These are phyloP conservation scores for Macropus fuliginosus DNA, from an alignment of 2,797 vertebrate genomes.

Conservation along the genomic window DNA sequence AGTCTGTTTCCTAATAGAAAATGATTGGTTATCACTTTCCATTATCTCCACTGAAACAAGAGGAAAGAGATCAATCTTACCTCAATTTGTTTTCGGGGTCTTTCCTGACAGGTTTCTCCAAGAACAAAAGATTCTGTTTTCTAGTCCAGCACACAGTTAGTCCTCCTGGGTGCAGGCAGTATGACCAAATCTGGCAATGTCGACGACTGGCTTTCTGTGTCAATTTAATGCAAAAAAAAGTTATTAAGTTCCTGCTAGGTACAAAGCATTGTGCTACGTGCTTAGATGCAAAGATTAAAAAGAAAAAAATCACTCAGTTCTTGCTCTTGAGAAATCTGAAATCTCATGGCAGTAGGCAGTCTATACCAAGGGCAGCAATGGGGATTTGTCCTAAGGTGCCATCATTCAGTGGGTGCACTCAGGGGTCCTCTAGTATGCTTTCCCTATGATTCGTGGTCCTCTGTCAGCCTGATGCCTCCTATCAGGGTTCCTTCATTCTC, in stretches of 20 bases:
- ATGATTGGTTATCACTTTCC: constrained; percentile 16
- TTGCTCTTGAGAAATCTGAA: neutral
- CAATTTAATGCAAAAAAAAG: neutral
- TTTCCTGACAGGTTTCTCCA: neutral
- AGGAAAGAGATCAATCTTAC: neutral
- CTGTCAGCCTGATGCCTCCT: neutral
- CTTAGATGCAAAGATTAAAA: neutral
- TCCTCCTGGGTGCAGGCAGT: neutral
- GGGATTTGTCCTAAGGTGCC: neutral
- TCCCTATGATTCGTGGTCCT: neutral
- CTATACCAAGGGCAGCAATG: neutral
- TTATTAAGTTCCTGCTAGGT: neutral
- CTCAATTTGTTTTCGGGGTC: neutral
- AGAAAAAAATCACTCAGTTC: neutral
- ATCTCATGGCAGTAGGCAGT: neutral
- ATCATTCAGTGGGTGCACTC: neutral
- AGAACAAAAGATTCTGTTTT: neutral
- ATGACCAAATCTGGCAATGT: neutral
- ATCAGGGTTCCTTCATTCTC: neutral
- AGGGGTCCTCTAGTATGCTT: neutral
- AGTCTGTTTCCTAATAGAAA: neutral
- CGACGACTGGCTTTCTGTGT: neutral
- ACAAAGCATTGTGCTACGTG: neutral
- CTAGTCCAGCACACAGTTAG: neutral
- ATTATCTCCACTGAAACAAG: constrained; percentile 9